Conservation (phyloP, 2,113 vertebrate species). For the Lampris incognitus region DNA sequence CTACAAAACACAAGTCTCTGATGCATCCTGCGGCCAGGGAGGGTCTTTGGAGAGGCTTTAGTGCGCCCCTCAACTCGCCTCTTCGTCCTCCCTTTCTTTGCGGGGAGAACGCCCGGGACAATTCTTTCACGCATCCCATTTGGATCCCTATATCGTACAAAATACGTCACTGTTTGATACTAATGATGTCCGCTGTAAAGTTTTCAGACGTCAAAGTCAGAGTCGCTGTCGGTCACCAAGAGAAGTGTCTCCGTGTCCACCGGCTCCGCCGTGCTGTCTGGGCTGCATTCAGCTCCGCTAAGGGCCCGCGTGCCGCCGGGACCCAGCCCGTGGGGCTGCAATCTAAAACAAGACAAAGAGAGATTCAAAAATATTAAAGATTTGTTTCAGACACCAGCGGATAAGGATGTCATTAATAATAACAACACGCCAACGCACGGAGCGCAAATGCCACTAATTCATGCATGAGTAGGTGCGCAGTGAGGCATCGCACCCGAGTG, state of each 20-base stretch:
- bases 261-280: slow-evolving; percentile 88
- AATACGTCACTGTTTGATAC: too few species aligned
- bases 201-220: slow-evolving; percentile 95
- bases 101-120: too few species aligned
- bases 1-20: slow-evolving; percentile 17
- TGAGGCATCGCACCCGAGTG: slow-evolving; percentile 3
- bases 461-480: neutral
- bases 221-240: slow-evolving; percentile 97
- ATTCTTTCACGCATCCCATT: too few species aligned
- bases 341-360: slow-evolving; percentile 73
- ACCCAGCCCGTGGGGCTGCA: slow-evolving; percentile 92
- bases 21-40: slow-evolving; percentile 53
- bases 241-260: slow-evolving; percentile 91
- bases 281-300: slow-evolving; percentile 88
- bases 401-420: neutral
- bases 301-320: slow-evolving; percentile 87
- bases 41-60: slow-evolving; percentile 68
- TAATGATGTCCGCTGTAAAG: slow-evolving; percentile 7
- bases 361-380: neutral
- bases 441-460: slow-evolving; percentile 31
- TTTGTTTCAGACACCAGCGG: neutral
- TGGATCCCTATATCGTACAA: too few species aligned
- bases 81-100: too few species aligned
- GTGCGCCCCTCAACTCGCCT: slow-evolving; percentile 14
- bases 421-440: neutral